Conservation (phyloP, 1,140 invertebrate species). For the Trachymyrmex cornetzi region DNA sequence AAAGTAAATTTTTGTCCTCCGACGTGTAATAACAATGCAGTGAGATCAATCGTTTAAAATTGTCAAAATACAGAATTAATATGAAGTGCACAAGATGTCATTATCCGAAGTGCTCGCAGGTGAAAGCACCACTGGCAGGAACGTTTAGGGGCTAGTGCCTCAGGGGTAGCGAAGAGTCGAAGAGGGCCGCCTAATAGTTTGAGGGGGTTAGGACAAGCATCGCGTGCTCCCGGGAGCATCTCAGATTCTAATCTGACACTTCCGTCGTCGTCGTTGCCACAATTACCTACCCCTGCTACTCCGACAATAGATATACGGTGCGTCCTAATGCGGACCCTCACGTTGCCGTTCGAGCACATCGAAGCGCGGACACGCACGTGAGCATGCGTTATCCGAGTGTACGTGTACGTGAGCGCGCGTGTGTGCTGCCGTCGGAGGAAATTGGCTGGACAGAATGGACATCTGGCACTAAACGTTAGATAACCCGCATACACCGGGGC, state of each 20-base stretch:
- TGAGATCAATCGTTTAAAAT: not conserved
- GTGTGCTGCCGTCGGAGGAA: slow-evolving; percentile 62
- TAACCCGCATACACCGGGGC: slow-evolving; percentile 73
- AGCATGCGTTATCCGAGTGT: not conserved
- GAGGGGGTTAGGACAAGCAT: slow-evolving; percentile 76
- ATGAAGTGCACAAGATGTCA: not conserved
- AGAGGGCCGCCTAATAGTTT: slow-evolving; percentile 74
- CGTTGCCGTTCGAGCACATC: slow-evolving; percentile 31
- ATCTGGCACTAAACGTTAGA: slow-evolving; percentile 83
- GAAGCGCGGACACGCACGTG: slow-evolving; percentile 47
- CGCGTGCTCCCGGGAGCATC: slow-evolving; percentile 82
- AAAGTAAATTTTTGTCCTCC: no score
- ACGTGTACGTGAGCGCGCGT: not conserved
- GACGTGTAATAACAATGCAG: no score
- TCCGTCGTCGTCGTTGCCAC: slow-evolving; percentile 80
- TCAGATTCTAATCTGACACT: slow-evolving; percentile 85
- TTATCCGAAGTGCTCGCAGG: slow-evolving; percentile 44
- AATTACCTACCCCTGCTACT: slow-evolving; percentile 79
- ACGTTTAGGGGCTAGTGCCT: slow-evolving; percentile 67
- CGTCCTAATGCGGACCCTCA: slow-evolving; percentile 72
- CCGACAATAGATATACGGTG: slow-evolving; percentile 64
- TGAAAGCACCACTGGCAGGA: slow-evolving; percentile 66
- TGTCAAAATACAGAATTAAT: not conserved
- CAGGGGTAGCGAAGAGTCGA: slow-evolving; percentile 23
- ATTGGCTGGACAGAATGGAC: slow-evolving; percentile 74